Base-by-base conservation (phyloP, 2,888 invertebrate genomes). In the Pseudolycoriella hygida region DNA sequence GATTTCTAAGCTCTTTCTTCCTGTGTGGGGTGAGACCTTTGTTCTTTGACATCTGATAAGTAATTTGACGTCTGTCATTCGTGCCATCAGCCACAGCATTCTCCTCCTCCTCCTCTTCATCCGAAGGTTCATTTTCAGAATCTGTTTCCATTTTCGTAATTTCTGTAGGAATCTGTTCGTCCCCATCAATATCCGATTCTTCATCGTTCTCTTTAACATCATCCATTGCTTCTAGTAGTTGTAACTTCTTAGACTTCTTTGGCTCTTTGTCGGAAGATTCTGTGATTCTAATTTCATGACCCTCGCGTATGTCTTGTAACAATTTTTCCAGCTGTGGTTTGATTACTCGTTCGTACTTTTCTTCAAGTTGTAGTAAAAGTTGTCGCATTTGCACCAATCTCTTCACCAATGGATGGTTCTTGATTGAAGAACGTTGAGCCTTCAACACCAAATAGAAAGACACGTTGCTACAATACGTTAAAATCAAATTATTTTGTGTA, bases 31-130 rank as follows among this genome's bases (percentile, higher is more conserved):
- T 90, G 15, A 96, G 70, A 14, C 96, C 96, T 65, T 90, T 94
- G 60, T 97, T 97, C 65, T 96, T 96, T 17, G 85, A 81, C 59
- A 96, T 96, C 73, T 93, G 77, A 60, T 90, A 89, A 2, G 87
- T 92, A 51, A 94, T 93, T 44, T 77, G 76, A 54, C 94, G 73
- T 58, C 89, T 90, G 1, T 62, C 53, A 41, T 66, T 67, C 5
- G 17, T 32, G 41, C 37, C 48, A 32, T 58, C 47, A 38, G n/a
- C n/a, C n/a, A n/a, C 55, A 52, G 55, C 57, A 44, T 66, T 62
- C 34, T 51, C 56, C 12, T 55, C 53, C 37, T 56, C 57, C 30
- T 55, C 53, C 37, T 56, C 57, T 25, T 56, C 58, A 17, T 64
- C 65, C 52, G 50, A 46, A 2, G 53, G 53, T 25, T 59, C 56